Evolutionary conservation across 2,797 vertebrate species (phyloP).

Genomic region (Acanthis flammea): DNA sequence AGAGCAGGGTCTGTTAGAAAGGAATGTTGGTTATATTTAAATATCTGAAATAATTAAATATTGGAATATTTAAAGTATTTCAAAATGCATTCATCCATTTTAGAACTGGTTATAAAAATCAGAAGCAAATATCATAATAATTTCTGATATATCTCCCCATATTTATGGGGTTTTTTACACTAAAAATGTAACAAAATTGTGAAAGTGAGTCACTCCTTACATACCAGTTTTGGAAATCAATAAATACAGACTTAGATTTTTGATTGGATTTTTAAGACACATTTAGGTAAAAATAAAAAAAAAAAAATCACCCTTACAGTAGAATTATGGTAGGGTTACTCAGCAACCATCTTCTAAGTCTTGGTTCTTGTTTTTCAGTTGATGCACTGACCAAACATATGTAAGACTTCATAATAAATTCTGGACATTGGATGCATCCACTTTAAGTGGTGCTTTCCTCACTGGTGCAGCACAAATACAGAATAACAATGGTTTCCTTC

Average conservation of each 20-base stretch:
- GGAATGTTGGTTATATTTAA: not conserved
- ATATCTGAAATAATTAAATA: not conserved
- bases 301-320: not conserved
- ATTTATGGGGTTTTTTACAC: fast-evolving
- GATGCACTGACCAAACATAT: not conserved
- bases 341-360: not conserved
- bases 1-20: not conserved
- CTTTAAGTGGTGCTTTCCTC: not conserved
- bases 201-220: not conserved
- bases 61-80: not conserved
- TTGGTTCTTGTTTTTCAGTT: not conserved
- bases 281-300: not conserved
- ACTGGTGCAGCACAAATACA: not conserved
- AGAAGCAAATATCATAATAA: not conserved
- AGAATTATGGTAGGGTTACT: not conserved
- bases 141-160: not conserved
- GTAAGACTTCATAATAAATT: not conserved
- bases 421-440: not conserved
- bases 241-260: not conserved
- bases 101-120: not conserved
- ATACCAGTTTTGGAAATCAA: not conserved
- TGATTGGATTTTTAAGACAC: not conserved
- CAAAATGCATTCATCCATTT: not conserved
- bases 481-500: not conserved
- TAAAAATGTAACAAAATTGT: not conserved